Conservation (phyloP, 2,113 vertebrate genomes). For the Mastomys natalensis region DNA sequence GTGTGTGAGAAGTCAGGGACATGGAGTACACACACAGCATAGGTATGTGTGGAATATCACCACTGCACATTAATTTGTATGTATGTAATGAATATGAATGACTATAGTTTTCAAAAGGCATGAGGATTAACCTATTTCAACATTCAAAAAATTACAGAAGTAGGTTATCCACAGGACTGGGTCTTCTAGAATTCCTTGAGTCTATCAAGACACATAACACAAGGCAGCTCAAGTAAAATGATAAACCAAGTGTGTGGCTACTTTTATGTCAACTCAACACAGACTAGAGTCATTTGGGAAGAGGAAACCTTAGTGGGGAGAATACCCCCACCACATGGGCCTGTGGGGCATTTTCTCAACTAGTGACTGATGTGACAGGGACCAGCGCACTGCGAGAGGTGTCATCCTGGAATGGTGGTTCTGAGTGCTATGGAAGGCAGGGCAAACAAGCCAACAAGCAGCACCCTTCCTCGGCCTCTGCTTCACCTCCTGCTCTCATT, state of each 20-base stretch:
- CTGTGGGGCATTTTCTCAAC: background rate
- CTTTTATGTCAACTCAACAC: background rate
- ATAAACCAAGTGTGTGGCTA: background rate
- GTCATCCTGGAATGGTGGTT: background rate
- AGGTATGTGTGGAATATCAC: background rate
- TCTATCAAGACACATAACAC: slow-evolving; percentile 26
- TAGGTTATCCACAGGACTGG: background rate
- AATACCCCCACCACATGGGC: background rate
- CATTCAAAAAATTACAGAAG: slow-evolving; percentile 23
- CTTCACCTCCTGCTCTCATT: background rate
- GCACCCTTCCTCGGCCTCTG: background rate
- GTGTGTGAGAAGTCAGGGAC: too few species aligned
- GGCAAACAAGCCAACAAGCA: background rate
- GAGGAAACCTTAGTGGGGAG: background rate
- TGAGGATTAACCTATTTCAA: slow-evolving; percentile 20
- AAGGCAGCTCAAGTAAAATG: background rate
- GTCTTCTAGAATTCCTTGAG: background rate
- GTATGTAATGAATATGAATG: background rate
- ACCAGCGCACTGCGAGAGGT: background rate
- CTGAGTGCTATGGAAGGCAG: background rate
- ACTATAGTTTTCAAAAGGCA: background rate
- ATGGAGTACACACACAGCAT: too few species aligned
- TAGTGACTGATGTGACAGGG: background rate
- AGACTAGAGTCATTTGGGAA: background rate
- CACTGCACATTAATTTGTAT: background rate